Evolutionary conservation across 2,113 vertebrate genomes (phyloP).

Genomic region (Etia nguti): DNA sequence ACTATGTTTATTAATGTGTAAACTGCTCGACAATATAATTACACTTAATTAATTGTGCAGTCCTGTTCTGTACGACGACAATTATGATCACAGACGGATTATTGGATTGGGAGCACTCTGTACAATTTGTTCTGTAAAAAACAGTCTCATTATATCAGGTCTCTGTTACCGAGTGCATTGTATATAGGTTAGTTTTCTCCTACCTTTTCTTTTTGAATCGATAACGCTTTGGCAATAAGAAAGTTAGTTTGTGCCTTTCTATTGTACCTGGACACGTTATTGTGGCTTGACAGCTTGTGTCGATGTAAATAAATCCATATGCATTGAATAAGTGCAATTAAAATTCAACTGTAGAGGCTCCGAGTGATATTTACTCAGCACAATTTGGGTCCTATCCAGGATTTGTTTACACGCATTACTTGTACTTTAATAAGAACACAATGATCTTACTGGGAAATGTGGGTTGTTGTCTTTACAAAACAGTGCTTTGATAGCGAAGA

Average conservation of each 20-base stretch:
- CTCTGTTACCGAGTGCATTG: background rate
- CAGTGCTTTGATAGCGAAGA: background rate
- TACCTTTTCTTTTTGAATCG: background rate
- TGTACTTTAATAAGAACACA: background rate
- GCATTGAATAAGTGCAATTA: background rate
- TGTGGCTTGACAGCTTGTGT: background rate
- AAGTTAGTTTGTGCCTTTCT: background rate
- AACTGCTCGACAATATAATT: background rate
- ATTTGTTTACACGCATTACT: background rate
- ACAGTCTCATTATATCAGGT: background rate
- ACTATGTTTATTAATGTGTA: background rate
- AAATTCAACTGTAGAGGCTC: background rate
- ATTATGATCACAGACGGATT: background rate
- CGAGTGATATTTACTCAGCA: background rate
- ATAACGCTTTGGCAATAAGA: background rate
- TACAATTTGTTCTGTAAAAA: background rate
- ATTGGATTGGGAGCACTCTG: constrained; percentile 1
- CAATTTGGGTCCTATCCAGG: background rate
- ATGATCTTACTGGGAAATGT: background rate
- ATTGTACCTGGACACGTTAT: background rate
- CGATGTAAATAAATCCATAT: constrained; percentile 8
- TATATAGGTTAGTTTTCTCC: background rate
- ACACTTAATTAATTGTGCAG: background rate
- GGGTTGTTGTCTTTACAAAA: background rate
- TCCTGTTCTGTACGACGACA: background rate